Evolutionary conservation across 2,113 vertebrate genomes (phyloP), one percentile per base, ranked within the genome.

Genomic region (Apeltes quadracus): DNA sequence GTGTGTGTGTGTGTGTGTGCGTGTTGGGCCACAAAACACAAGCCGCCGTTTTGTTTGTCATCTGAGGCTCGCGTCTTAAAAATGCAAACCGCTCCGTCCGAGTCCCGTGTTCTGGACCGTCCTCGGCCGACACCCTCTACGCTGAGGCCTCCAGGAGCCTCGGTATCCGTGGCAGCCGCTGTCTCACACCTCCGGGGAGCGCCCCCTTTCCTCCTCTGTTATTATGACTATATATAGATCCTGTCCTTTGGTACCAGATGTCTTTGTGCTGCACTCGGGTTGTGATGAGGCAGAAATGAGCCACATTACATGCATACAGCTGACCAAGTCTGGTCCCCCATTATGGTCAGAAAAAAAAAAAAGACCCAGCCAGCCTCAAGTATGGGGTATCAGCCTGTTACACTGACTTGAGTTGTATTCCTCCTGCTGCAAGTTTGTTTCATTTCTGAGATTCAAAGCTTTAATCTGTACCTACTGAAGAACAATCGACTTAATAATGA

Each of bases 161-260:
- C 38, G n/a, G 78, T 83, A 68, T 89, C 87, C 51, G 68, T 78
- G 84, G 83, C 82, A 87, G 84, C 79, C 86, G 18, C 79, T 55
- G 58, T 72, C 78, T 84, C 86, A 79, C 85, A 90, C 88, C 85
- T 89, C 82, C 61, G 55, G 78, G 84, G 87, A 81, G 76, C 63
- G 73, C 79, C 18, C 18, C 72, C 56, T 84, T 82, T 85, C 84
- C 85, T 86, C 69, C 82, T 79, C 88, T 89, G 84, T 88, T 81
- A 88, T 89, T 90, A 86, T 72, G 64, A 69, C 87, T 91, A 89
- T 87, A 84, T 90, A 84, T 89, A 89, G 87, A 79, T 27, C 51
- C 55, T 32, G 57, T 76, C 51, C 57, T 83, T 83, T 61, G 65
- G 70, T 50, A 56, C 80, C 79, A 81, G 70, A 85, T 88, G 85